Evolutionary conservation across 1,140 invertebrate species (phyloP).

Genomic region (Acyrthosiphon pisum): DNA sequence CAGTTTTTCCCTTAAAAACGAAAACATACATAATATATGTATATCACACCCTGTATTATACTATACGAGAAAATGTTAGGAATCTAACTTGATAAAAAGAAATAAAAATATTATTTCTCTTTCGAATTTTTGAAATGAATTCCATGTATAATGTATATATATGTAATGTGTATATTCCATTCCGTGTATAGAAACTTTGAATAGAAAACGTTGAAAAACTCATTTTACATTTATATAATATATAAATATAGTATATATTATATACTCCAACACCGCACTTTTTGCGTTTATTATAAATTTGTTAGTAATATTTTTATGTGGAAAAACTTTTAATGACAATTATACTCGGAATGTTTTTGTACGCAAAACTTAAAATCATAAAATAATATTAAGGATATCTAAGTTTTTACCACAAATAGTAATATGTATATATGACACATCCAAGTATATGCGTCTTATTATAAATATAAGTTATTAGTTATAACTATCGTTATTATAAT

Average conservation of each 20-base stretch:
- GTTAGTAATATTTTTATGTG: not conserved
- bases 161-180: not conserved
- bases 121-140: slow-evolving; percentile 3
- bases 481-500: not conserved
- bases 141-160: not conserved
- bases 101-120: not conserved
- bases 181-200: not conserved
- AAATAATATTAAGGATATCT: not conserved
- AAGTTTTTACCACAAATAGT: not conserved
- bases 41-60: not conserved
- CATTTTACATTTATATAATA: not conserved
- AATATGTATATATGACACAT: not conserved
- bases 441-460: not conserved
- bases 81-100: not conserved
- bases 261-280: not conserved
- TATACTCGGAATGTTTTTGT: not conserved
- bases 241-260: no score
- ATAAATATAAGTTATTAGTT: not conserved
- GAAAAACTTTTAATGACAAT: slow-evolving; percentile 9
- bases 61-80: not conserved
- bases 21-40: not conserved
- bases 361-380: not conserved
- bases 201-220: not conserved
- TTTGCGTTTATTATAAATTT: not conserved
- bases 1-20: not conserved